Evolutionary conservation across 2,888 invertebrate species (phyloP).

Genomic region (Entomobrya multifasciata): DNA sequence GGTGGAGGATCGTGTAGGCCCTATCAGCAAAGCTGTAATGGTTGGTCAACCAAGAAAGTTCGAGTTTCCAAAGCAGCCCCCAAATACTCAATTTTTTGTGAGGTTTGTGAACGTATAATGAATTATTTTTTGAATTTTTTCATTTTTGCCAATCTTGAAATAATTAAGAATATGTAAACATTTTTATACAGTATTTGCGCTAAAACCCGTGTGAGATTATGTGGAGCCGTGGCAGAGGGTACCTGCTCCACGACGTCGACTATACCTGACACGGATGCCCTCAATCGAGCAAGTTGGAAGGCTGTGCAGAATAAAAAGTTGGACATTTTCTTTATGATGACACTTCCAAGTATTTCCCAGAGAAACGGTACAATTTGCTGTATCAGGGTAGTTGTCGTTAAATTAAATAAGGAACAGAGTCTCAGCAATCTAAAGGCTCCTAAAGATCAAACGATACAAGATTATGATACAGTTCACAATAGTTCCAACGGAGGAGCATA

Average conservation of each 20-base stretch:
- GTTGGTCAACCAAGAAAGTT: conserved; percentile 83
- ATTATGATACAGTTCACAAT: conserved; percentile 88
- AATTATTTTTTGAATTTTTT: background rate
- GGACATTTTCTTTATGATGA: conserved; percentile 87
- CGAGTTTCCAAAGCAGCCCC: conserved; percentile 87
- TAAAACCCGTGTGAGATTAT: conserved; percentile 88
- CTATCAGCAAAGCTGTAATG: conserved; percentile 84
- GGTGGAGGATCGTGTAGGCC: conserved; percentile 84
- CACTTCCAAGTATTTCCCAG: conserved; percentile 89
- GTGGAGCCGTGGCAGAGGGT: conserved; percentile 86
- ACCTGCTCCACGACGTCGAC: conserved; percentile 88
- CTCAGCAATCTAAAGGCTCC: conserved; percentile 87
- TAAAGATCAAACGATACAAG: conserved; percentile 86
- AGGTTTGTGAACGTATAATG: conserved; percentile 77
- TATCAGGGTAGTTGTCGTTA: conserved; percentile 89
- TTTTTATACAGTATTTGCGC: conserved; percentile 84
- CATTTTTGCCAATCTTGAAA: too few species aligned
- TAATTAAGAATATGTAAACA: background rate
- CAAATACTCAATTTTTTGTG: conserved; percentile 92
- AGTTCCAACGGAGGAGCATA: conserved; percentile 88
- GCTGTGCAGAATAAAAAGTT: conserved; percentile 82
- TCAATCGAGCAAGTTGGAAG: conserved; percentile 81
- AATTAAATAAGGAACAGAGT: conserved; percentile 85
- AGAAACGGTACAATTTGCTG: conserved; percentile 94
- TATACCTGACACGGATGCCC: conserved; percentile 86